Base-by-base conservation (phyloP, 1,140 invertebrate genomes). In the Drosophila lini region DNA sequence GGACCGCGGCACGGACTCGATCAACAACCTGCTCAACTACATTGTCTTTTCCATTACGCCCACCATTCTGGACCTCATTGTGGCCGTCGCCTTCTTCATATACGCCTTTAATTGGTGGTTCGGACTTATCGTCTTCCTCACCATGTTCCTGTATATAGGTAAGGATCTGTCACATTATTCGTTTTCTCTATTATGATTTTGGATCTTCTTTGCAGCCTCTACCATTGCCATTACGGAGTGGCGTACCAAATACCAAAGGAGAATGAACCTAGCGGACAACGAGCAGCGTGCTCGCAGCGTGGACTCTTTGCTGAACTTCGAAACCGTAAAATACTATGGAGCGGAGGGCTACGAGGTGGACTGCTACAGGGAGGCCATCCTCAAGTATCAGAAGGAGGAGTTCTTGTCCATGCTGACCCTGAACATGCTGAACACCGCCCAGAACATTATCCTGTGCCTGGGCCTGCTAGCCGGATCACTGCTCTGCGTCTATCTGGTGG, bases 241-340 rank as follows among this genome's bases (percentile, higher is more conserved):
- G 98, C 94, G 98, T 38, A 99, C 98, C 0, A 98, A 99, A 92
- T 99, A 96, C 92, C 96, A 98, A 82, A 93, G 98, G 34, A 94
- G 96, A 15, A 98, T 98, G 97, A 99, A 99, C 93, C 93, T 96
- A 19, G 95, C 97, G 0, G 98, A 99, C 89, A 99, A 99, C 93
- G 96, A 96, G 52, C 95, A 96, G 59, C 96, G 97, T 90, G 96
- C 97, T n/a, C 94, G 96, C 50, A 98, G 96, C 67, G 98, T 99
- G 0, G 98, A 99, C 92, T 99, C 98, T n/a, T 93, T 99, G 40
- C 93, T 99, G 0, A 99, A 99, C 93, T 99, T 98, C 93, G 98
- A 99, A 93, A 99, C 98, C 5, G 98, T 99, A 0, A 99, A 99
- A 93, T 99, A 99, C 93, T 99, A 99, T 90, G 96, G 96, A 31